Conservation (phyloP, 2,888 invertebrate species). For the Torymus aiolomorphi region DNA sequence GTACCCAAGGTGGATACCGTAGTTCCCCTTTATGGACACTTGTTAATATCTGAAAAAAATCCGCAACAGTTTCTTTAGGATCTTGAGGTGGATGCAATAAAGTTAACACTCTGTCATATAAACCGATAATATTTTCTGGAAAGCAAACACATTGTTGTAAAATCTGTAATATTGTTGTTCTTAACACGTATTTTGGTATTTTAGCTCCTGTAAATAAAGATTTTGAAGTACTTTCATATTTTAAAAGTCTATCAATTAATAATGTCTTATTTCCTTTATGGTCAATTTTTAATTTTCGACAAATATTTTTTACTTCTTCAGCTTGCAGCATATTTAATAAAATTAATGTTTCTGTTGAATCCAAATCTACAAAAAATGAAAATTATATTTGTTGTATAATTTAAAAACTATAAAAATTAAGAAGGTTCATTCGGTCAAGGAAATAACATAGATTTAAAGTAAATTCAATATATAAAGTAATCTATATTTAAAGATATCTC, state of each 20-base stretch:
- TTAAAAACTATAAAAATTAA: too few species aligned
- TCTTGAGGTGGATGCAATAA: slow-evolving; percentile 68
- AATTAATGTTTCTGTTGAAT: slow-evolving; percentile 55
- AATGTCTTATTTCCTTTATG: slow-evolving; percentile 60
- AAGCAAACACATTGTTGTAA: slow-evolving; percentile 65
- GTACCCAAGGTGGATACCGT: slow-evolving; percentile 62
- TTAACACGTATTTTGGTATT: slow-evolving; percentile 62
- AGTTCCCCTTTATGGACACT: slow-evolving; percentile 64
- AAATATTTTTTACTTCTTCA: slow-evolving; percentile 64
- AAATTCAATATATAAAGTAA: too few species aligned
- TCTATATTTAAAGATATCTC: too few species aligned
- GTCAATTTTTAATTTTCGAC: slow-evolving; percentile 64
- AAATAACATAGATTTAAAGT: slow-evolving; percentile 41
- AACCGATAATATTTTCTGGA: slow-evolving; percentile 57
- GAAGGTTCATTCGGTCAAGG: too few species aligned
- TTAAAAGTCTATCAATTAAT: slow-evolving; percentile 60
- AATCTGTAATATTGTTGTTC: slow-evolving; percentile 44
- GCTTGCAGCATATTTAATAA: slow-evolving; percentile 64
- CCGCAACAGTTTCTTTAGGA: slow-evolving; percentile 62
- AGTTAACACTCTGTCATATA: slow-evolving; percentile 67
- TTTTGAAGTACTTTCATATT: slow-evolving; percentile 59
- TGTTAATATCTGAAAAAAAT: slow-evolving; percentile 63
- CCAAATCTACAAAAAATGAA: slow-evolving; percentile 60
- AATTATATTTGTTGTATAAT: too few species aligned
- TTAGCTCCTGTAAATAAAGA: slow-evolving; percentile 65